phyloP scores from a whole-genome alignment of 2,113 vertebrate species.

The Lipotes vexillifer region DNA sequence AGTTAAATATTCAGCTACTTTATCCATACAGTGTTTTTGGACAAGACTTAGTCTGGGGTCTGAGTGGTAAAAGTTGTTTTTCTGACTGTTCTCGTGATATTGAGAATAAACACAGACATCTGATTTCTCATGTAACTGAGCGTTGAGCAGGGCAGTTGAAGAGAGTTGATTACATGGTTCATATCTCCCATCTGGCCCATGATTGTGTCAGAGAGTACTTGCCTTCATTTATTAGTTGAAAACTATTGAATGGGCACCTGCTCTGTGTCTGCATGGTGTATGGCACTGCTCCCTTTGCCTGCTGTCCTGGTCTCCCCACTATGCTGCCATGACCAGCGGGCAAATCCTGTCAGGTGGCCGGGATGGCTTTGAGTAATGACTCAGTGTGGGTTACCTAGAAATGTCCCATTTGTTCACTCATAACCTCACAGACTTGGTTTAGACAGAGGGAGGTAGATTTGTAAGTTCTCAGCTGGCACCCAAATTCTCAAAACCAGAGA shows the following conservation, averaged over 20 bases:
- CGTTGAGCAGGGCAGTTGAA: not conserved
- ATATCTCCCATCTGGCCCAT: too few species aligned
- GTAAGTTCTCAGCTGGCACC: not conserved
- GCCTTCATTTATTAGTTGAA: not conserved
- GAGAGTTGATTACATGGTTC: not conserved
- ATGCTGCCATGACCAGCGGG: not conserved
- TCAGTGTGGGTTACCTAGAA: constrained; percentile 32
- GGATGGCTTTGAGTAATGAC: constrained; percentile 12
- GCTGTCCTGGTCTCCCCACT: not conserved
- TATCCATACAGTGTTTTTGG: not conserved
- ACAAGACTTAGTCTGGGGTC: not conserved
- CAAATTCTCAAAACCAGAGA: constrained; percentile 19
- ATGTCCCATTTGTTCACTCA: not conserved
- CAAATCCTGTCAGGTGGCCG: not conserved
- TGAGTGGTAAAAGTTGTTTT: not conserved
- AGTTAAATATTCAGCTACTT: not conserved
- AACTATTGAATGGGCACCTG: not conserved
- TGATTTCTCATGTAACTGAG: not conserved
- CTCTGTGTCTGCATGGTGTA: not conserved
- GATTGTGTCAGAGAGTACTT: not conserved
- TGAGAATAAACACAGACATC: not conserved
- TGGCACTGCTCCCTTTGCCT: not conserved
- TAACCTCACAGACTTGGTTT: not conserved
- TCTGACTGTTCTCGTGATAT: not conserved
- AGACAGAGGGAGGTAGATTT: not conserved